Conservation (phyloP, 2,797 vertebrate genomes). For the Sebastes steindachneri region DNA sequence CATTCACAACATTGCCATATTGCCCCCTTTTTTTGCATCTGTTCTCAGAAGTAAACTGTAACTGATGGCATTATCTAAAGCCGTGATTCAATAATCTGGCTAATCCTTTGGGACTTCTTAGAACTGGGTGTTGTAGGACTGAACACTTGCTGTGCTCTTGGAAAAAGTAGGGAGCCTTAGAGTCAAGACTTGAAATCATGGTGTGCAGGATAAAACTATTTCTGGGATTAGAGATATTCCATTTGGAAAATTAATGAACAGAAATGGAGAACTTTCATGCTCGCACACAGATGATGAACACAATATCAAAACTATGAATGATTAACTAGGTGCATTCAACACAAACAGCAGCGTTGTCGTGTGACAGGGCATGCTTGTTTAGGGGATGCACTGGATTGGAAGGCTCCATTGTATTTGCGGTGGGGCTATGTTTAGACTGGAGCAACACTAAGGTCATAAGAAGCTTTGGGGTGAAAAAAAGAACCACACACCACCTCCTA, state of each 20-base stretch:
- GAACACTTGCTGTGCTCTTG: constrained; percentile 76
- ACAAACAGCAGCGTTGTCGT: constrained; percentile 62
- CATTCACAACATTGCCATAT: constrained; percentile 75
- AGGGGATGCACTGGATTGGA: constrained; percentile 39
- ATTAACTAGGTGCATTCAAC: constrained; percentile 23
- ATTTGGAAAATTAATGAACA: constrained; percentile 68
- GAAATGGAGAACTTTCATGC: constrained; percentile 23
- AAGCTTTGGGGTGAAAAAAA: constrained; percentile 76
- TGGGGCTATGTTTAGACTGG: constrained; percentile 73
- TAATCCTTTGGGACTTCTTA: constrained; percentile 80
- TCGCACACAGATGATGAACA: not conserved
- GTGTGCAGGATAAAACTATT: constrained; percentile 69
- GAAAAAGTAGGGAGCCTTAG: constrained; percentile 72
- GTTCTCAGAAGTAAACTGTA: constrained; percentile 81
- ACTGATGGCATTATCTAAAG: constrained; percentile 84
- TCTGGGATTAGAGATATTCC: constrained; percentile 72
- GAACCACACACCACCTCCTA: constrained; percentile 55
- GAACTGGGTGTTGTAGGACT: constrained; percentile 72
- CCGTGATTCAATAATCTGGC: constrained; percentile 83
- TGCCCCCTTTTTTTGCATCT: constrained; percentile 72
- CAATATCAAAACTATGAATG: constrained; percentile 20
- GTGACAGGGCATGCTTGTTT: constrained; percentile 54
- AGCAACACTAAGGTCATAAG: constrained; percentile 79
- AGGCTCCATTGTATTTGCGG: constrained; percentile 47
- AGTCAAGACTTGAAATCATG: constrained; percentile 71